phyloP scores from a whole-genome alignment of 2,113 vertebrate species.

The Aspiorhynchus laticeps region DNA sequence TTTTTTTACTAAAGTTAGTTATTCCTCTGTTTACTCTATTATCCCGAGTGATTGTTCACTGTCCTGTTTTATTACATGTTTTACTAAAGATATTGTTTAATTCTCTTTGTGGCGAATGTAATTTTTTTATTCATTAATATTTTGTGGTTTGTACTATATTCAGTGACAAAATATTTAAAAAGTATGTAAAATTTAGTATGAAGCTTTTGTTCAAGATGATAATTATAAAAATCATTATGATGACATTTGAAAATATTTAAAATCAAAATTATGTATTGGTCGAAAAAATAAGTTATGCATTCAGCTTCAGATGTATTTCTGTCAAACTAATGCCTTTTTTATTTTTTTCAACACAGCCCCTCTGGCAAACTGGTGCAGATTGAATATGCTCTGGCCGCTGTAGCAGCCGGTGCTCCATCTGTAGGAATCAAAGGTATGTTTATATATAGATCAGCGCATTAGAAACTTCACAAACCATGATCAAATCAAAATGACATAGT shows the following conservation, averaged over 20 bases:
- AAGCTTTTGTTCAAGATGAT: not conserved
- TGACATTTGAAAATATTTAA: too few species aligned
- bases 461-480: not conserved
- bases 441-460: not conserved
- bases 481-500: not conserved
- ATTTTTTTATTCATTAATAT: too few species aligned
- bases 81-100: too few species aligned
- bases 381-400: conserved; percentile 97
- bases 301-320: not conserved
- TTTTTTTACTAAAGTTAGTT: not conserved
- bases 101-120: too few species aligned
- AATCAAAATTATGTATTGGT: too few species aligned
- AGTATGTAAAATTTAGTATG: too few species aligned
- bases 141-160: too few species aligned
- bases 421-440: conserved; percentile 95
- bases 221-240: not conserved
- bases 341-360: conserved; percentile 80
- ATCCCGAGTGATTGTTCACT: too few species aligned
- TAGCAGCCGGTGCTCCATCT: conserved; percentile 95
- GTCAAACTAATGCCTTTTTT: not conserved
- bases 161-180: too few species aligned
- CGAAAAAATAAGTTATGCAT: not conserved
- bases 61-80: too few species aligned
- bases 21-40: too few species aligned
- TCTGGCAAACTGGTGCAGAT: conserved; percentile 99